Conservation (phyloP, 2,888 invertebrate genomes). For the Timandra comae region DNA sequence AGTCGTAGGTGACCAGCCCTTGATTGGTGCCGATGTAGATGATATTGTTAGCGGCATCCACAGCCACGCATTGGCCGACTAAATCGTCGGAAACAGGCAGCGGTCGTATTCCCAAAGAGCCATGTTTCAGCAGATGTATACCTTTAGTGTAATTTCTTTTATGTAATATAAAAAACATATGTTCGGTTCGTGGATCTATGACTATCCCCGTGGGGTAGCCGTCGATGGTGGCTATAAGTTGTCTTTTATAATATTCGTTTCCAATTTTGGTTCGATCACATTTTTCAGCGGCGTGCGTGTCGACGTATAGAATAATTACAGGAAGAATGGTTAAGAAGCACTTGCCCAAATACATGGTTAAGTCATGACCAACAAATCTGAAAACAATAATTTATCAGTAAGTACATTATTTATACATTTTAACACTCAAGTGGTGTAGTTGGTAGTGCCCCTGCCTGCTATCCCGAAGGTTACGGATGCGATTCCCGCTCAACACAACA, state of each 20-base stretch:
- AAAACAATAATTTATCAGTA: no score
- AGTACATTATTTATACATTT: no score
- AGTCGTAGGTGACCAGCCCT: constrained; percentile 57
- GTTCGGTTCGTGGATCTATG: constrained; percentile 54
- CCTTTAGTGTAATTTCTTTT: constrained; percentile 67
- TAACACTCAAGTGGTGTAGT: no score
- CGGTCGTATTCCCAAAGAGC: constrained; percentile 56
- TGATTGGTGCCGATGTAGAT: constrained; percentile 67
- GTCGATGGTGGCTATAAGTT: constrained; percentile 59
- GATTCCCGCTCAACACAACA: no score
- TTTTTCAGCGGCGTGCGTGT: no score
- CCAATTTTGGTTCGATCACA: constrained; percentile 62
- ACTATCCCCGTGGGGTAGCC: constrained; percentile 62
- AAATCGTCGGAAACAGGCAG: constrained; percentile 56
- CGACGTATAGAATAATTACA: no score
- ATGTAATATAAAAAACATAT: constrained; percentile 62
- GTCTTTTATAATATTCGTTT: constrained; percentile 54
- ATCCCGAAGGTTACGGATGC: no score
- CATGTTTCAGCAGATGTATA: constrained; percentile 55
- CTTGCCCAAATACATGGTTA: constrained; percentile 31
- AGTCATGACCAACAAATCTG: no score
- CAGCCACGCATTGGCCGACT: constrained; percentile 55
- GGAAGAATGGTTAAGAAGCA: constrained; percentile 20
- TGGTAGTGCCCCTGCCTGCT: no score
- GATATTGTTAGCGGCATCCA: constrained; percentile 41